Base-by-base conservation (phyloP, 2,797 vertebrate genomes). In the Xiphorhynchus erythropygius region DNA sequence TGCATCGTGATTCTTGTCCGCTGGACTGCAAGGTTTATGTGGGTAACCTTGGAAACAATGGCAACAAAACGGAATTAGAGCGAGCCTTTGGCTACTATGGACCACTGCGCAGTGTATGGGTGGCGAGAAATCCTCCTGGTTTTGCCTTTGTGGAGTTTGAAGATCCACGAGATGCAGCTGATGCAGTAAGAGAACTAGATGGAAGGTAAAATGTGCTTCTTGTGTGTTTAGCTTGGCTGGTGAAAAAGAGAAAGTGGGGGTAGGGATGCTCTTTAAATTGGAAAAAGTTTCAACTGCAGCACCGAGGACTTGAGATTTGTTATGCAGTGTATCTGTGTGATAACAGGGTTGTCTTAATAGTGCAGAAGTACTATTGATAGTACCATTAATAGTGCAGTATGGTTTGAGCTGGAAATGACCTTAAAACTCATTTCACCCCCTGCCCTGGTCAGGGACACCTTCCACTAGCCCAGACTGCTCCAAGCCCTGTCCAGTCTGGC, bases 111-210 rank as follows among this genome's bases (percentile, higher is more conserved):
- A 99, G 99, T 60, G 99, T 99, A 42, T 99, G 99, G 99, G 99
- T 99, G 92, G 99, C 99, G 5, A 98, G 99, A 96, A 99, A 99
- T 96, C 99, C 99, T 57, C 99, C 99, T 13, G 99, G 99, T 86
- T 99, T 99, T 97, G 99, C 99, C 60, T 99, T 99, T 93, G 99
- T 99, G 78, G 99, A 99, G 88, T 99, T 99, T 98, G 99, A 99
- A 97, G 99, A 99, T 97, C 98, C 99, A 41, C 98, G 99, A 96
- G 99, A 99, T 98, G 99, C 99, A 82, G 98, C 99, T 46, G 99
- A 99, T 98, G 99, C 99, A 90, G 99, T 99, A 57, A 98, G 99
- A 97, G 99, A 99, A 75, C 97, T 99, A 92, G 99, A 99, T 97
- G 99, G 99, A 98, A 99, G 99, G 99, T 99, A 99, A 98, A 89